Base-by-base conservation (phyloP, 1,140 invertebrate genomes). In the Eufriesea mexicana region DNA sequence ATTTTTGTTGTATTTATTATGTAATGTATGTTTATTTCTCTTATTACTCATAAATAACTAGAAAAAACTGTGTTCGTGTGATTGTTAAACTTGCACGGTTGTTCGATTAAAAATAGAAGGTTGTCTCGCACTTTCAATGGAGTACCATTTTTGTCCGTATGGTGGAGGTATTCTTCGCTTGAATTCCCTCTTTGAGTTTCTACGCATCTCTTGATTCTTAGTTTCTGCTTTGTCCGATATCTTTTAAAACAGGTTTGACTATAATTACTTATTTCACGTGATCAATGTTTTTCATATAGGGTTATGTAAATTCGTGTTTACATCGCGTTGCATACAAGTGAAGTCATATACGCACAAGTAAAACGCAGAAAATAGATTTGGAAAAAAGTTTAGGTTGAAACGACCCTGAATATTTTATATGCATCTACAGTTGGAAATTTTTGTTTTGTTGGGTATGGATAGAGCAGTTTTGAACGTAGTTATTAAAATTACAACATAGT, bases 221-320 rank as follows among this genome's bases (percentile, higher is more conserved):
- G 16, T 12, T 54, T 35, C 47, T 6, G 2, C 14, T 71, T 12
- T 14, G 18, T 8, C 4, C 51, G 16, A 54, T 23, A 9, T 64
- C 42, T 23, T 12, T 62, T 7, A 35, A 28, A 35, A 72, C 49
- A 55, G 28, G 20, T 57, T 55, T 7, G 20, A 9, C n/a, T 12
- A 12, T 64, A 25, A 10, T 28, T 45, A 9, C 16, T 25, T n/a
- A 16, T 0, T 10, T 72, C 51, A 28, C 70, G 20, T 8, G 51
- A 16, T 28, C 35, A 12, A 42, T 28, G 18, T 49, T 51, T 70
- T 51, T 9, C 8, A n/a, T 18, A 70, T 7, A 28, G 14, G n/a
- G 35, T 57, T 73, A 73, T 73, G 54, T 4, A 73, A 73, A 73
- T 57, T 25, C 12, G 2, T 45, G 2, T 73, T 73, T 42, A 42